Evolutionary conservation across 2,797 vertebrate genomes (phyloP).

Genomic region (Danio choprae): DNA sequence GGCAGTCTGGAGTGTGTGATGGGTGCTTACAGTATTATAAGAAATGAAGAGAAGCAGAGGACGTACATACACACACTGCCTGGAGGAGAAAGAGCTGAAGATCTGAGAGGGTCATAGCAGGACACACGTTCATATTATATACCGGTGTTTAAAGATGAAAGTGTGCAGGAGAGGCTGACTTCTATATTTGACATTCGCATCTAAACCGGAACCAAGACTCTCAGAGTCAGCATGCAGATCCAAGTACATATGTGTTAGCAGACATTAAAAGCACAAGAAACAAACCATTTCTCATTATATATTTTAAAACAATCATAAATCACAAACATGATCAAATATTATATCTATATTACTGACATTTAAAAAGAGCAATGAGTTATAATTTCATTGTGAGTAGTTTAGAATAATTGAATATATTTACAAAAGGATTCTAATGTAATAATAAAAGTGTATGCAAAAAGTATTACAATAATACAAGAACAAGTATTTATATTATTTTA

Average conservation of each 20-base stretch:
- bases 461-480: no score
- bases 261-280: not conserved
- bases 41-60: not conserved
- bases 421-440: not conserved
- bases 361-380: not conserved
- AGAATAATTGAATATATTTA: not conserved
- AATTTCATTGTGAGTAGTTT: not conserved
- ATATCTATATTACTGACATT: not conserved
- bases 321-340: no score
- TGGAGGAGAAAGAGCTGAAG: not conserved
- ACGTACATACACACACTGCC: not conserved
- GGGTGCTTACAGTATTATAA: constrained; percentile 52
- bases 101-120: constrained; percentile 20
- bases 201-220: not conserved
- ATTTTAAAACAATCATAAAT: not conserved
- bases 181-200: not conserved
- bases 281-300: not conserved
- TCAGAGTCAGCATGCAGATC: not conserved
- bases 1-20: constrained; percentile 60
- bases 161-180: constrained; percentile 4
- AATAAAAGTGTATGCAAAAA: no score
- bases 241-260: not conserved
- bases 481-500: not conserved
- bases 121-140: not conserved
- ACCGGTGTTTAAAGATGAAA: constrained; percentile 21